A percentile compares a stretch with the other conserved stretches of the same genome.
phyloP scores from a whole-genome alignment of 2,113 vertebrate species.

The Petroica traversi region DNA sequence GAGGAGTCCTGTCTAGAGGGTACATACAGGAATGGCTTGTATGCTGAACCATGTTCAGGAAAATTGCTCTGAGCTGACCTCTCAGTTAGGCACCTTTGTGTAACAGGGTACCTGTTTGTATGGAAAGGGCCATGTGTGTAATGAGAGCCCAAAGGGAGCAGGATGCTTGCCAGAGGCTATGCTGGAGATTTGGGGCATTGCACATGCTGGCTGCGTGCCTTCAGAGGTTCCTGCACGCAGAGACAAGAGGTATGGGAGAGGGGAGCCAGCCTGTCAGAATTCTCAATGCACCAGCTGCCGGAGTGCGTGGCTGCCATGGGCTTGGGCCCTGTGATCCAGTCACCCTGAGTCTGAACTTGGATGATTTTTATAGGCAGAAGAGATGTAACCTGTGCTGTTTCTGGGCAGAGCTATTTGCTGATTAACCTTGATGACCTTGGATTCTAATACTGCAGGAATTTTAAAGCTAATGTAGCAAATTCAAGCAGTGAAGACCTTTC shows the following conservation, averaged over 20 bases:
- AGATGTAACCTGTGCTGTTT: not conserved
- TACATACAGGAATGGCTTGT: not conserved
- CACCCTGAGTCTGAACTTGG: not conserved
- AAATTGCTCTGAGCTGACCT: not conserved
- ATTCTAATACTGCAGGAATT: not conserved
- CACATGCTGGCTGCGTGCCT: rapidly evolving
- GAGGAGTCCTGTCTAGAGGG: not conserved
- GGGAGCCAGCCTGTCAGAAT: not conserved
- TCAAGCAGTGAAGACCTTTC: not conserved
- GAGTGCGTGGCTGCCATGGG: not conserved
- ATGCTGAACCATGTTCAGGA: not conserved
- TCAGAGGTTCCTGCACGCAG: not conserved
- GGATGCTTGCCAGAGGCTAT: not conserved
- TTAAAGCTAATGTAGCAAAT: not conserved
- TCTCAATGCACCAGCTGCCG: not conserved
- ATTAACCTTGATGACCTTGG: not conserved
- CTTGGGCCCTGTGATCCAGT: not conserved
- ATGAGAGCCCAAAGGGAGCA: not conserved
- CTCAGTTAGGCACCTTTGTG: not conserved
- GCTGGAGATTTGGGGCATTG: not conserved
- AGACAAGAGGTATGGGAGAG: not conserved
- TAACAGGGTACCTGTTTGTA: rapidly evolving
- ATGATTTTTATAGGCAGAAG: not conserved
- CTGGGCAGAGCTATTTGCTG: not conserved
- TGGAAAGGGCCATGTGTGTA: not conserved